Evolutionary conservation across 1,140 invertebrate species (phyloP).

Genomic region (Panagrolaimus sp.): DNA sequence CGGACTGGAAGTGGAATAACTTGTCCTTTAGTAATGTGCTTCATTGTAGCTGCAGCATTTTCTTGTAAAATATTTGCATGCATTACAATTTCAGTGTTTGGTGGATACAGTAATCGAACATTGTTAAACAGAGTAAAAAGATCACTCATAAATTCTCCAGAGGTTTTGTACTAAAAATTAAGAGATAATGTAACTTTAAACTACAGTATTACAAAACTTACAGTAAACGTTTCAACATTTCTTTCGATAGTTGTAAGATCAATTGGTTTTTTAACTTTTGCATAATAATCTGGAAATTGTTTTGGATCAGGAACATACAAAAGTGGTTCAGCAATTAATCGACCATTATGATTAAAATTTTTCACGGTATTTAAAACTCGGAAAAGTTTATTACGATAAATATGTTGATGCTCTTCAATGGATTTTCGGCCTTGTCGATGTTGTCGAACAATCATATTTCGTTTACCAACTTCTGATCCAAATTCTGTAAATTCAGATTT

Average conservation of each 20-base stretch:
- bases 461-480: not conserved
- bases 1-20: constrained; percentile 16
- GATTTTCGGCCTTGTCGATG: constrained; percentile 40
- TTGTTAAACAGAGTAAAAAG: constrained; percentile 84
- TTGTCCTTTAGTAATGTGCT: constrained; percentile 31
- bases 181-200: not conserved
- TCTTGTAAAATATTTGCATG: constrained; percentile 50
- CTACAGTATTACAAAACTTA: constrained; percentile 19
- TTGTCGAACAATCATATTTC: constrained; percentile 11
- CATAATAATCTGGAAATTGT: constrained; percentile 89
- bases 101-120: constrained; percentile 90
- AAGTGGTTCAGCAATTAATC: constrained; percentile 81
- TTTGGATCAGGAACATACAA: constrained; percentile 93
- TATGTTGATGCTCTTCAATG: constrained; percentile 42
- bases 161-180: constrained; percentile 68
- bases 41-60: constrained; percentile 30
- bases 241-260: constrained; percentile 89
- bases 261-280: constrained; percentile 91
- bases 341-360: constrained; percentile 69
- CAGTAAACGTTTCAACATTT: constrained; percentile 70
- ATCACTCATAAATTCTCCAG: constrained; percentile 83
- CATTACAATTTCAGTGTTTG: constrained; percentile 89
- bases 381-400: constrained; percentile 40
- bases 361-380: constrained; percentile 43
- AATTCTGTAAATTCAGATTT: constrained; percentile 8